These are phyloP conservation scores for Gallinago paraguaiae DNA, from an alignment of 2,113 vertebrate species.

Conservation along the genomic window DNA sequence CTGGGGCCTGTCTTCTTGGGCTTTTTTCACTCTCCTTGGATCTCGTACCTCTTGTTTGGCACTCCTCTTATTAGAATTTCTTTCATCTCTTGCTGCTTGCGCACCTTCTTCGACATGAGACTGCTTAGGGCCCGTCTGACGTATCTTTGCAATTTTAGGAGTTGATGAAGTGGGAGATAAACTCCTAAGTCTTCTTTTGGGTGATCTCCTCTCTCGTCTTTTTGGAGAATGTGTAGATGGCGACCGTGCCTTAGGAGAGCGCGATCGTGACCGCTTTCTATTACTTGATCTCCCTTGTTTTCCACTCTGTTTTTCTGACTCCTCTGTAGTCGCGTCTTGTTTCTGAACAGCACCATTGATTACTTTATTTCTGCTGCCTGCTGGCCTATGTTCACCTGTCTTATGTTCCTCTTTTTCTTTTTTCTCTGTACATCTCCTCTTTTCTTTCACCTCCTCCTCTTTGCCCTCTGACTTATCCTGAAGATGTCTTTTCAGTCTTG, in stretches of 20 bases:
- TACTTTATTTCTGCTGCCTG: constrained; percentile 81
- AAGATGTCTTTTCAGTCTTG: constrained; percentile 86
- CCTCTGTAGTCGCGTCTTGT: constrained; percentile 76
- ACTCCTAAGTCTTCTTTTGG: constrained; percentile 87
- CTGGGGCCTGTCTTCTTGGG: constrained; percentile 81
- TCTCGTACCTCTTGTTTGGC: constrained; percentile 80
- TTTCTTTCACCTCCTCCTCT: constrained; percentile 86
- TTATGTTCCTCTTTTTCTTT: constrained; percentile 89
- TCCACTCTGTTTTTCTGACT: constrained; percentile 77
- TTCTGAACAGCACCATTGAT: constrained; percentile 87
- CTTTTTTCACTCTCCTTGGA: constrained; percentile 83
- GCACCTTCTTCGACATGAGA: constrained; percentile 75
- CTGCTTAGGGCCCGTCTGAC: constrained; percentile 76
- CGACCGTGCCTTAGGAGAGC: constrained; percentile 85
- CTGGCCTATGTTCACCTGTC: constrained; percentile 74
- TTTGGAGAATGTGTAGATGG: constrained; percentile 85
- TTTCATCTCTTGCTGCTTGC: constrained; percentile 79
- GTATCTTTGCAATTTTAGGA: constrained; percentile 82
- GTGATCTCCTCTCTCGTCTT: constrained; percentile 89
- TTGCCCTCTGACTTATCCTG: constrained; percentile 84
- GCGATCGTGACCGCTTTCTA: constrained; percentile 88
- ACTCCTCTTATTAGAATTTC: constrained; percentile 79
- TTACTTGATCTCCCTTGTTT: constrained; percentile 83
- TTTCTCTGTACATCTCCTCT: constrained; percentile 84
- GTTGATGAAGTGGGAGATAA: constrained; percentile 80